Evolutionary conservation across 2,888 invertebrate species (phyloP).

Genomic region (Lobophora halterata): DNA sequence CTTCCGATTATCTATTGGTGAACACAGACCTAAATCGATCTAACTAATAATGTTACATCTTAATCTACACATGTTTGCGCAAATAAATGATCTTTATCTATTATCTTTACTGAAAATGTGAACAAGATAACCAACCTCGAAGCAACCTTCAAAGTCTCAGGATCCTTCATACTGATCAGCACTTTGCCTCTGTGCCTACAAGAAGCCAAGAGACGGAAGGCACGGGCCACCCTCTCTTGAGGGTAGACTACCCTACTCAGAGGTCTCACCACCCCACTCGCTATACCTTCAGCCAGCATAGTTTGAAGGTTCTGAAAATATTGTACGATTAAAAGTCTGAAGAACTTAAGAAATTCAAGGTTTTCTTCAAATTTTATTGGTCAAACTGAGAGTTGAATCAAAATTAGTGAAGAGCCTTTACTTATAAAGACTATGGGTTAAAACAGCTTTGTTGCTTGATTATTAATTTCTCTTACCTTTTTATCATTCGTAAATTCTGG

Average conservation of each 20-base stretch:
- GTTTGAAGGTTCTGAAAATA: constrained; percentile 64
- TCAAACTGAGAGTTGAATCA: no score
- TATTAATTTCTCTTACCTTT: constrained; percentile 41
- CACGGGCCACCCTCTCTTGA: constrained; percentile 82
- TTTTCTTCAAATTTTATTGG: no score
- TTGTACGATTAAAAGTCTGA: background rate
- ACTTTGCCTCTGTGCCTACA: constrained; percentile 82
- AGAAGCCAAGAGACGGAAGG: constrained; percentile 81
- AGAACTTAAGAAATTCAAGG: no score
- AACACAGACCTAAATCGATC: no score
- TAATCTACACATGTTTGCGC: no score
- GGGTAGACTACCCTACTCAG: constrained; percentile 83
- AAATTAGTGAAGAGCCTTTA: no score
- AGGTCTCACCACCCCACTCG: constrained; percentile 84
- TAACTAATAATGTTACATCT: no score
- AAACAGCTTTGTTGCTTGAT: background rate
- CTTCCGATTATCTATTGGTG: no score
- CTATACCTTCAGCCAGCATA: constrained; percentile 82
- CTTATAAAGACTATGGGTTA: no score
- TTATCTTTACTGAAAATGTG: background rate
- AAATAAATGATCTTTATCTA: no score
- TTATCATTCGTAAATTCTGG: constrained; percentile 33
- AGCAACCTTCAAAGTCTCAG: constrained; percentile 31
- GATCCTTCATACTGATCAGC: constrained; percentile 42
- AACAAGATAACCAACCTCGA: constrained; percentile 36